Evolutionary conservation across 1,140 invertebrate species (phyloP).

Genomic region (Tenebrio molitor): DNA sequence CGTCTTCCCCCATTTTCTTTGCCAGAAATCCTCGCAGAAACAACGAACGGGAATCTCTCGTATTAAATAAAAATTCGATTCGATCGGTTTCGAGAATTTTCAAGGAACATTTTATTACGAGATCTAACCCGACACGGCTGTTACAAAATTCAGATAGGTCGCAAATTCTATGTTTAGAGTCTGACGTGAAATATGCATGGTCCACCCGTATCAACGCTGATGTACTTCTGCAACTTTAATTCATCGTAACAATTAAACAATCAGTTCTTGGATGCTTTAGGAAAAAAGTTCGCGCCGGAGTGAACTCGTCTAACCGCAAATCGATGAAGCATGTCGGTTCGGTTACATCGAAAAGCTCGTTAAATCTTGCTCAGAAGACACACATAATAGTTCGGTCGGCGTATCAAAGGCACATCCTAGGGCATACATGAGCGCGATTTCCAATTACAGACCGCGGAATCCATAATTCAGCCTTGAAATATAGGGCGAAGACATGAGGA

Average conservation of each 20-base stretch:
- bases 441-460: slow-evolving; percentile 37
- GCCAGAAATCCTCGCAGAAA: neutral
- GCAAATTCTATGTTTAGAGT: slow-evolving; percentile 11
- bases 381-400: slow-evolving; percentile 25
- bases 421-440: slow-evolving; percentile 31
- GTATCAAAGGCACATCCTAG: slow-evolving; percentile 27
- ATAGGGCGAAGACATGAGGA: slow-evolving; percentile 48
- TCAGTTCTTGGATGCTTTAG: neutral
- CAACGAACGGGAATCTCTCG: neutral
- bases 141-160: slow-evolving; percentile 30
- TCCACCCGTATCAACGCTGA: slow-evolving; percentile 13
- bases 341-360: slow-evolving; percentile 13
- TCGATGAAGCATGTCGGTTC: slow-evolving; percentile 20
- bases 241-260: slow-evolving; percentile 1
- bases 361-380: slow-evolving; percentile 20
- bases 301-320: slow-evolving; percentile 30
- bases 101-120: neutral
- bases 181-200: slow-evolving; percentile 1
- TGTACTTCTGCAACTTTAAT: neutral
- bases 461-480: slow-evolving; percentile 47
- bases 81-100: neutral
- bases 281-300: neutral
- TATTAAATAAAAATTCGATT: neutral
- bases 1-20: neutral
- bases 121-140: neutral